Evolutionary conservation across 23 tunicate species (phyloP).

Genomic region (Pegea sp.): DNA sequence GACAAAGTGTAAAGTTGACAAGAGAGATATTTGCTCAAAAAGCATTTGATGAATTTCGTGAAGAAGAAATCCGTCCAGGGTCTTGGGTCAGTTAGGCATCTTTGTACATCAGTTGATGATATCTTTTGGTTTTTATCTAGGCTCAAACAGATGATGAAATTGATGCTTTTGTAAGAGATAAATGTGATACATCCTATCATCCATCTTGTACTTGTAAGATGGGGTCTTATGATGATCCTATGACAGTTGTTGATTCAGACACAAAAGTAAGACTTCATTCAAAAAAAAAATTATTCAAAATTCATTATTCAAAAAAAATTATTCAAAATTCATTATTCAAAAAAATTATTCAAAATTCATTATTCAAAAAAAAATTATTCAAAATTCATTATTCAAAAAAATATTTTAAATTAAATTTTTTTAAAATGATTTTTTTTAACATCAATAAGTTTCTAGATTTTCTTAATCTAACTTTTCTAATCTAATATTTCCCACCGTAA

Average conservation of each 20-base stretch:
- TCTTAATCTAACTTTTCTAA: too few species aligned
- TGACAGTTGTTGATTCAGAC: constrained; percentile 66
- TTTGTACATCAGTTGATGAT: not conserved
- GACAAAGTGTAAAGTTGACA: constrained; percentile 71
- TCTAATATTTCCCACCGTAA: too few species aligned
- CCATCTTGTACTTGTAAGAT: constrained; percentile 89
- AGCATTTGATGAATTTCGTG: constrained; percentile 81
- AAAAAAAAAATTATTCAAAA: not conserved
- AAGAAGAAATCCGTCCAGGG: constrained; percentile 72
- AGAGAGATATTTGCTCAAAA: constrained; percentile 72
- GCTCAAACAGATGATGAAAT: constrained; percentile 48
- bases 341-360: too few species aligned
- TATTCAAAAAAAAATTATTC: too few species aligned
- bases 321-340: too few species aligned
- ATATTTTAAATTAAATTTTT: too few species aligned
- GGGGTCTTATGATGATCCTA: constrained; percentile 52
- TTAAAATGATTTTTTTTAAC: too few species aligned
- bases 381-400: too few species aligned
- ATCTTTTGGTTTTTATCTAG: constrained; percentile 6
- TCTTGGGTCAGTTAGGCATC: constrained; percentile 7
- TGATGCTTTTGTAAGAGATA: constrained; percentile 64
- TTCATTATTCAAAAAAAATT: constrained; percentile 1
- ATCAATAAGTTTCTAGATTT: too few species aligned
- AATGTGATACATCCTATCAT: constrained; percentile 76
- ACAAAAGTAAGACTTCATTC: constrained; percentile 14